Conservation (phyloP, 2,888 invertebrate species). For the Portevinia maculata region DNA sequence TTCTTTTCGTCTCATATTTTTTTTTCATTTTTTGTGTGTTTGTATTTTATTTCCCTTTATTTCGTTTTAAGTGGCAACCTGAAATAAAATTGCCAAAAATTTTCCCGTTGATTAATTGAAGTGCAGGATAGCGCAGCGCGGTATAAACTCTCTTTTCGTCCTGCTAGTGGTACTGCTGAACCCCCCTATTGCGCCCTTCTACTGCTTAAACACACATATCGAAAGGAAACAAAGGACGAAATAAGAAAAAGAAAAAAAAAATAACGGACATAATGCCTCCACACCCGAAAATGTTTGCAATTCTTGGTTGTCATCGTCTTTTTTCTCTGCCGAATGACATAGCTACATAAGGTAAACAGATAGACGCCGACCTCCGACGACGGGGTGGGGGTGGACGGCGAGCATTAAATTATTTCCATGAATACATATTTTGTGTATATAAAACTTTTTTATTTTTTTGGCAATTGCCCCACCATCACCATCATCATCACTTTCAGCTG, state of each 20-base stretch:
- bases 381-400: not conserved
- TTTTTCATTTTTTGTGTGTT: conserved; percentile 9
- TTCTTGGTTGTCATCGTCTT: conserved; percentile 67
- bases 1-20: conserved; percentile 34
- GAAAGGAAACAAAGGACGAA: conserved; percentile 67
- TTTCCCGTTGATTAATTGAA: conserved; percentile 74
- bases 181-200: not conserved
- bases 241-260: conserved; percentile 41
- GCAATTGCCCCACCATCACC: conserved; percentile 45
- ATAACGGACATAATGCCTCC: conserved; percentile 60
- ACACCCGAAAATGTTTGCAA: conserved; percentile 69
- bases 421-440: conserved; percentile 44
- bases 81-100: conserved; percentile 74
- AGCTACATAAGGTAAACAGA: conserved; percentile 55
- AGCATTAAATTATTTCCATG: conserved; percentile 68
- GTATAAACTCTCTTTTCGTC: conserved; percentile 17
- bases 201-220: conserved; percentile 57
- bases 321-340: conserved; percentile 60
- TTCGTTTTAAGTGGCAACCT: conserved; percentile 72
- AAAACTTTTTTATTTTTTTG: conserved; percentile 69
- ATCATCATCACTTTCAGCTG: conserved; percentile 52
- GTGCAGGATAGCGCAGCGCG: conserved; percentile 69
- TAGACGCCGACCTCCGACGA: conserved; percentile 10
- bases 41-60: conserved; percentile 66
- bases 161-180: not conserved